Percentiles rank a stretch among this genome's conserved stretches.
Conservation (phyloP, 2,113 vertebrate species). For the Gymnobelideus leadbeateri region DNA sequence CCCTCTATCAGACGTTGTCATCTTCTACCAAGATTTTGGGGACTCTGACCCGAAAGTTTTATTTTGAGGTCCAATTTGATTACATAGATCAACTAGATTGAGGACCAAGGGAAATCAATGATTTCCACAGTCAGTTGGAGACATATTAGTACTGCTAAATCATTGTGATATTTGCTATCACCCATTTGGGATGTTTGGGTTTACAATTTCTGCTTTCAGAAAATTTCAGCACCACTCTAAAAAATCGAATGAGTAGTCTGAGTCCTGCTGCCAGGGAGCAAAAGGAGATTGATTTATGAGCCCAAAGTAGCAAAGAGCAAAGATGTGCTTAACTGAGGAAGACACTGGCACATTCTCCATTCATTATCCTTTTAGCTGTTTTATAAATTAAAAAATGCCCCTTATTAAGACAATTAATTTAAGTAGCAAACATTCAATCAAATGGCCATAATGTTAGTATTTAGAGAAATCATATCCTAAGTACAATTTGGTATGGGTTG, state of each 20-base stretch:
- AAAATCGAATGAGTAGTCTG: too few species aligned
- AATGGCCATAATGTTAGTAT: background rate
- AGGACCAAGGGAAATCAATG: too few species aligned
- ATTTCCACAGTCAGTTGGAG: too few species aligned
- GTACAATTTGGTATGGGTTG: background rate
- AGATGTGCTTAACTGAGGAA: background rate
- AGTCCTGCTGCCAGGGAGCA: too few species aligned
- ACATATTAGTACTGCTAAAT: too few species aligned
- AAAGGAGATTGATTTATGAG: too few species aligned
- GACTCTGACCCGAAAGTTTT: background rate
- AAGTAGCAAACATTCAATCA: background rate
- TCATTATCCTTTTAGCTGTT: too few species aligned
- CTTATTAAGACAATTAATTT: background rate
- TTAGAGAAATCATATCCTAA: background rate
- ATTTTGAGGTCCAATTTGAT: background rate
- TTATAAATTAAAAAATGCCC: background rate
- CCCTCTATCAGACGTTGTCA: background rate
- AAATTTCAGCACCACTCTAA: too few species aligned
- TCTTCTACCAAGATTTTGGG: background rate
- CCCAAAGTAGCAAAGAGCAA: background rate
- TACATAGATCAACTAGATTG: background rate
- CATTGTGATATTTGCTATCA: too few species aligned
- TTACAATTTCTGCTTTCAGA: too few species aligned
- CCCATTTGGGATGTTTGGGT: too few species aligned
- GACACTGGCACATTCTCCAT: background rate